These are phyloP conservation scores for Polyploca ridens DNA, from an alignment of 2,888 invertebrate genomes.

Conservation along the genomic window DNA sequence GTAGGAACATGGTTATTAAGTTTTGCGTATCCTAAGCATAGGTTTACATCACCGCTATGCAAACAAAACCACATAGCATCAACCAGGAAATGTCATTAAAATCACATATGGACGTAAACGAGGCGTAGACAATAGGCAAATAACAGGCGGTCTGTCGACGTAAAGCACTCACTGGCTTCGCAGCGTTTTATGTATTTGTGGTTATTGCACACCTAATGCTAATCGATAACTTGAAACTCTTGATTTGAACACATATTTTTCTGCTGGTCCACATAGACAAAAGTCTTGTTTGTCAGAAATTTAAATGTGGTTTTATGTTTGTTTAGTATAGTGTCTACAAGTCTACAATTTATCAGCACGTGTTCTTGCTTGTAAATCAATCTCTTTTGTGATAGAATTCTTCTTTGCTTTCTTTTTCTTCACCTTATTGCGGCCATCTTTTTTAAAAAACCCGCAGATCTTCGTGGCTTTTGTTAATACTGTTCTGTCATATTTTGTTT, in stretches of 20 bases:
- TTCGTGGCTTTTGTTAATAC: too few species aligned
- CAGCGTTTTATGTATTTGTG: neutral
- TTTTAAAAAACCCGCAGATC: too few species aligned
- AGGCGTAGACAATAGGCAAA: constrained; percentile 38
- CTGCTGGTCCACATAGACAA: too few species aligned
- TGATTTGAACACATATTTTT: neutral
- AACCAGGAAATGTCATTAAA: constrained; percentile 45
- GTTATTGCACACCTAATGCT: neutral
- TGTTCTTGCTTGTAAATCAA: too few species aligned
- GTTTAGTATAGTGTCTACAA: too few species aligned
- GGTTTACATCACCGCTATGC: constrained; percentile 4
- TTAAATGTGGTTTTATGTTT: too few species aligned
- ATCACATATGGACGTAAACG: constrained; percentile 31
- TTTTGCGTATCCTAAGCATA: neutral
- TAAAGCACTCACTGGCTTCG: neutral
- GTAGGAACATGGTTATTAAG: neutral
- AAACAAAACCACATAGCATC: constrained; percentile 25
- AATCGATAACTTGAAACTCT: neutral
- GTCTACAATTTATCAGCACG: too few species aligned
- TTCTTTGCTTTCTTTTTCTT: too few species aligned
- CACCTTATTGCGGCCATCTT: too few species aligned
- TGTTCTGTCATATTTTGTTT: too few species aligned
- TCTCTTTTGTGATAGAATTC: too few species aligned
- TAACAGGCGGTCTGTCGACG: constrained; percentile 18
- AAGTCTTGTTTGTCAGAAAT: too few species aligned